Conservation (phyloP, 2,797 vertebrate species). For the Limnodromus scolopaceus region DNA sequence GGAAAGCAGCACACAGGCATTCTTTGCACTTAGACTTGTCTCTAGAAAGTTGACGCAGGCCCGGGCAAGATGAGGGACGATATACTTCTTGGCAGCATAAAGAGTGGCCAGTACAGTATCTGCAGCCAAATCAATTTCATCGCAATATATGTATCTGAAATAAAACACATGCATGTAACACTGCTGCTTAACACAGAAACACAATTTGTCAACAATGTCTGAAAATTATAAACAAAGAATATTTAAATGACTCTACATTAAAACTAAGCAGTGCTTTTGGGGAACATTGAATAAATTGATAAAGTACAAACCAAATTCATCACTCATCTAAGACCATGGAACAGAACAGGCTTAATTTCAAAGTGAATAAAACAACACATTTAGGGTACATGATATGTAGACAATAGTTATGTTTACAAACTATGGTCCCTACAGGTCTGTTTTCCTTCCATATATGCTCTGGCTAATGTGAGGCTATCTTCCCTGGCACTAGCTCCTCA, state of each 20-base stretch:
- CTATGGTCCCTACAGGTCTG: neutral
- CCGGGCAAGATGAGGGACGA: constrained; percentile 95
- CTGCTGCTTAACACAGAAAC: neutral
- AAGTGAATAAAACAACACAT: neutral
- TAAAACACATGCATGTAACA: constrained; percentile 9
- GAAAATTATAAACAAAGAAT: neutral
- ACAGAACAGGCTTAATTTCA: neutral
- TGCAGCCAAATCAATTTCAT: constrained; percentile 96
- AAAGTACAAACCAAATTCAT: neutral
- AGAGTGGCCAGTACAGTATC: constrained; percentile 96
- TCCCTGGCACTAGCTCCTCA: neutral
- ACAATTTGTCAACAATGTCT: neutral
- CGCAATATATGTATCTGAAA: constrained; percentile 97
- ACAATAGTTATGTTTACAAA: neutral
- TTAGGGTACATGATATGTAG: neutral
- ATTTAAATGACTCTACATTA: neutral
- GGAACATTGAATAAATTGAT: neutral
- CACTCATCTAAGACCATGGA: neutral
- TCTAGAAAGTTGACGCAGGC: constrained; percentile 98
- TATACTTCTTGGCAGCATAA: constrained; percentile 98
- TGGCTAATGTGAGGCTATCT: neutral
- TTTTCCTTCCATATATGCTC: neutral
- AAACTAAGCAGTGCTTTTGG: neutral
- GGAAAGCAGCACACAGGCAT: constrained; percentile 94
- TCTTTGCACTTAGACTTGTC: constrained; percentile 96